Evolutionary conservation across 2,888 invertebrate species (phyloP).

Genomic region (Pterostichus niger): DNA sequence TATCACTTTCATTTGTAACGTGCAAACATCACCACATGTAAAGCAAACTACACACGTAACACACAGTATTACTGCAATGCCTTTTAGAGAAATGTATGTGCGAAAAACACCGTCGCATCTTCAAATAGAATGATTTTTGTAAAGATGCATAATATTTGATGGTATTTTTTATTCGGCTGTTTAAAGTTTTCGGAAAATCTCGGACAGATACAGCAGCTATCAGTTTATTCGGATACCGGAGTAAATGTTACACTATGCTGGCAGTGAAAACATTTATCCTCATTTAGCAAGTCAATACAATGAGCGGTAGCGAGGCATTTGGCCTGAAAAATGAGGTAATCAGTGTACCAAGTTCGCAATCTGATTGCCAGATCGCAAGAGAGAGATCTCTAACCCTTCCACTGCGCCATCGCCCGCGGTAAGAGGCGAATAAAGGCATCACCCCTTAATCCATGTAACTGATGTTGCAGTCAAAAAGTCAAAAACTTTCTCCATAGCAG

Average conservation of each 20-base stretch:
- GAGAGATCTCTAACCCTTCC: conserved; percentile 56
- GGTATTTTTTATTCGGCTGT: conserved; percentile 21
- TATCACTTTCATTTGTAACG: too few relatives aligned
- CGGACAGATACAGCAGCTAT: conserved; percentile 26
- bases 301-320: conserved; percentile 16
- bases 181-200: conserved; percentile 28
- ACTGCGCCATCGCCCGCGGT: conserved; percentile 19
- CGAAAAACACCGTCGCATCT: too few relatives aligned
- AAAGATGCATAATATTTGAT: conserved; percentile 30
- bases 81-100: too few relatives aligned
- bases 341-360: conserved; percentile 58
- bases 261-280: conserved; percentile 19
- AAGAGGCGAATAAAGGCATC: conserved; percentile 2
- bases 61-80: too few relatives aligned
- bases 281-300: neutral
- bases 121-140: neutral
- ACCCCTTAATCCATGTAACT: conserved; percentile 61
- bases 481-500: conserved; percentile 62
- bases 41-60: too few relatives aligned
- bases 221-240: conserved; percentile 16
- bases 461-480: conserved; percentile 62
- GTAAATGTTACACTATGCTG: conserved; percentile 26
- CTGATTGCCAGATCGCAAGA: conserved; percentile 60
- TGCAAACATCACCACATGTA: too few relatives aligned
- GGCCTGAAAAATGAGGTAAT: conserved; percentile 65